Evolutionary conservation across 2,797 vertebrate genomes (phyloP).

Genomic region (Eidolon dupreanum): DNA sequence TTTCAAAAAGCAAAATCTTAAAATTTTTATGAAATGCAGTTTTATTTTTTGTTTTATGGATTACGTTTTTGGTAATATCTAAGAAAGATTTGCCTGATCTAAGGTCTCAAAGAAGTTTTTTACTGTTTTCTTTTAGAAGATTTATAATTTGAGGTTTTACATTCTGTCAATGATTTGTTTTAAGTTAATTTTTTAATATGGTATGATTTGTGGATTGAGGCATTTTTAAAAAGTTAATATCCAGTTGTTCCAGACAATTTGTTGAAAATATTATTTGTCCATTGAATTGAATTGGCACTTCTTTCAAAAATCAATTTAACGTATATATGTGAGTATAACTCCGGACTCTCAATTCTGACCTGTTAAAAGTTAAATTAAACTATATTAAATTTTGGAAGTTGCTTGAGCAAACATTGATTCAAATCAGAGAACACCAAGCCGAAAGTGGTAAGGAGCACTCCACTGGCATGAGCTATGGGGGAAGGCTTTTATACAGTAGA

Average conservation of each 20-base stretch:
- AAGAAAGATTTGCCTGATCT: background rate
- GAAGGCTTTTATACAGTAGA: background rate
- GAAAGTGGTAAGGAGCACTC: background rate
- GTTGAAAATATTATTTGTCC: background rate
- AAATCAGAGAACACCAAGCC: background rate
- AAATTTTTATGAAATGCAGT: background rate
- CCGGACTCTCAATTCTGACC: background rate
- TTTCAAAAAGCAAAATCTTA: background rate
- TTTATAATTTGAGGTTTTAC: background rate
- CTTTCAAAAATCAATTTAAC: background rate
- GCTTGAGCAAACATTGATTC: background rate
- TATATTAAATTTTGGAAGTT: background rate
- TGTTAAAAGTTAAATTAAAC: background rate
- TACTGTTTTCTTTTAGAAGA: background rate
- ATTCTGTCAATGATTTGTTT: background rate
- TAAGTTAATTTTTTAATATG: background rate
- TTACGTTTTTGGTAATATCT: background rate
- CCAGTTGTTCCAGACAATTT: background rate
- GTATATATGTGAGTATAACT: background rate
- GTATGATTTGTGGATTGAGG: background rate
- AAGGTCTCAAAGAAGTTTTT: background rate
- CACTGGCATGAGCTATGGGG: background rate
- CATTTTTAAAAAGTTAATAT: background rate
- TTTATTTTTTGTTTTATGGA: background rate
- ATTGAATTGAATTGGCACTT: background rate